Conservation (phyloP, 2,888 invertebrate genomes). For the Melinaea marsaeus region DNA sequence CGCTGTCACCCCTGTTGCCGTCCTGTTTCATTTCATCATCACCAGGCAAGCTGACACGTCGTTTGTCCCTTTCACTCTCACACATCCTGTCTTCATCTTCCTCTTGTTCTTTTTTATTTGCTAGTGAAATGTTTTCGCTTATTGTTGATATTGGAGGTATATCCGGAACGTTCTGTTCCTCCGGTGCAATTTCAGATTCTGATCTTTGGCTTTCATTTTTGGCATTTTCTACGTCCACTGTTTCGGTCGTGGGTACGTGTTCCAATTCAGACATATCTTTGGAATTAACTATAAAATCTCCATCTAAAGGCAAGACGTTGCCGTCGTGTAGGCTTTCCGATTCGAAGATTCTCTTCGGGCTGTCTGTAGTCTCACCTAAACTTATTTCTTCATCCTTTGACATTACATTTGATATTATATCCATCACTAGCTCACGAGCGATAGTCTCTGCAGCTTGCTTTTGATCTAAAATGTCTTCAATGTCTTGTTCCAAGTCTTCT, state of each 20-base stretch:
- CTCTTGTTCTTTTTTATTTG: slow-evolving; percentile 61
- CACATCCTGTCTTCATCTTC: slow-evolving; percentile 54
- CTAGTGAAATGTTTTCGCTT: slow-evolving; percentile 82
- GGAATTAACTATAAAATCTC: slow-evolving; percentile 58
- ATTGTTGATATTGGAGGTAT: slow-evolving; percentile 85
- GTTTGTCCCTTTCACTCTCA: slow-evolving; percentile 70
- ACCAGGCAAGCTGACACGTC: slow-evolving; percentile 81
- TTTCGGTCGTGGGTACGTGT: slow-evolving; percentile 24
- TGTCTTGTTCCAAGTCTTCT: slow-evolving; percentile 68
- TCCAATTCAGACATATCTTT: slow-evolving; percentile 45
- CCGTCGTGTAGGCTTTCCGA: slow-evolving; percentile 65
- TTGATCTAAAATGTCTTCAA: slow-evolving; percentile 61
- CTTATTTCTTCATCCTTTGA: slow-evolving; percentile 43
- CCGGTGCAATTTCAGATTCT: slow-evolving; percentile 42
- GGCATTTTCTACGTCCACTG: slow-evolving; percentile 45
- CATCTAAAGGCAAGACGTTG: slow-evolving; percentile 66
- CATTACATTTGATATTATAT: slow-evolving; percentile 55
- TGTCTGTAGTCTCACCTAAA: slow-evolving; percentile 34
- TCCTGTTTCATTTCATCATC: slow-evolving; percentile 72
- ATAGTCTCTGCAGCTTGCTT: slow-evolving; percentile 56
- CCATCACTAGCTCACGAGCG: slow-evolving; percentile 59
- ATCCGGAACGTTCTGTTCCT: slow-evolving; percentile 70
- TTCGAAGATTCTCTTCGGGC: slow-evolving; percentile 55
- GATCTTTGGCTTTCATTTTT: slow-evolving; percentile 61
- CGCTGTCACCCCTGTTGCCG: slow-evolving; percentile 55